Evolutionary conservation across 2,797 vertebrate species (phyloP).

Genomic region (Hypotaenidia philippensis): DNA sequence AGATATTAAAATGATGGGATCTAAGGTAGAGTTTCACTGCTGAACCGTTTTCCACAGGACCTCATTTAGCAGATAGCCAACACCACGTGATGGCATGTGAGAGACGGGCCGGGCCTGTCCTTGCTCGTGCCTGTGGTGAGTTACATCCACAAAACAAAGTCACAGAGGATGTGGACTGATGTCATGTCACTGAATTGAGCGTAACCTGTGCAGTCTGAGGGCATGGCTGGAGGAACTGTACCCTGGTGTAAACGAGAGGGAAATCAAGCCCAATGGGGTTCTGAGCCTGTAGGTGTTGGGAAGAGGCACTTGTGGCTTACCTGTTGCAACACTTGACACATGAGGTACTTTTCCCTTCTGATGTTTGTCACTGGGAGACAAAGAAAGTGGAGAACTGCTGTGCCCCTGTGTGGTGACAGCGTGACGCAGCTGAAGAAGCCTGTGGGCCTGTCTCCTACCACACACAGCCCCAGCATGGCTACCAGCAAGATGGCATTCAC

Average conservation of each 20-base stretch:
- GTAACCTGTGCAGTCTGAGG: neutral
- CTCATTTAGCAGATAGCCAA: constrained; percentile 15
- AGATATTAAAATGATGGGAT: constrained; percentile 41
- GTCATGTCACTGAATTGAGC: neutral
- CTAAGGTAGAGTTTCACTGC: constrained; percentile 5
- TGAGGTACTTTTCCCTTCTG: neutral
- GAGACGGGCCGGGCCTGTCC: neutral
- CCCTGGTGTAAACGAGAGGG: neutral
- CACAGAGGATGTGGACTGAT: neutral
- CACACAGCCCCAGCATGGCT: neutral
- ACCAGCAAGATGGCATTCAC: neutral
- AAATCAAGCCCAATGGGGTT: fast-evolving
- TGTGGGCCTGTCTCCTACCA: neutral
- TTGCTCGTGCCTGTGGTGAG: neutral
- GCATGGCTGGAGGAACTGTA: fast-evolving
- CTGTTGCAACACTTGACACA: neutral
- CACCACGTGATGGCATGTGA: neutral
- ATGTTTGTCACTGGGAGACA: neutral
- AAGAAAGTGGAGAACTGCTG: neutral
- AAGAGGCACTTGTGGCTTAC: neutral
- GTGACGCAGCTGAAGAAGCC: neutral
- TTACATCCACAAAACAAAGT: neutral
- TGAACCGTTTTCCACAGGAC: neutral
- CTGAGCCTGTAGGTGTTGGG: fast-evolving
- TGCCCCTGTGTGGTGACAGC: neutral